Conservation (phyloP, 2,888 invertebrate genomes). For the Parochlus steinenii region DNA sequence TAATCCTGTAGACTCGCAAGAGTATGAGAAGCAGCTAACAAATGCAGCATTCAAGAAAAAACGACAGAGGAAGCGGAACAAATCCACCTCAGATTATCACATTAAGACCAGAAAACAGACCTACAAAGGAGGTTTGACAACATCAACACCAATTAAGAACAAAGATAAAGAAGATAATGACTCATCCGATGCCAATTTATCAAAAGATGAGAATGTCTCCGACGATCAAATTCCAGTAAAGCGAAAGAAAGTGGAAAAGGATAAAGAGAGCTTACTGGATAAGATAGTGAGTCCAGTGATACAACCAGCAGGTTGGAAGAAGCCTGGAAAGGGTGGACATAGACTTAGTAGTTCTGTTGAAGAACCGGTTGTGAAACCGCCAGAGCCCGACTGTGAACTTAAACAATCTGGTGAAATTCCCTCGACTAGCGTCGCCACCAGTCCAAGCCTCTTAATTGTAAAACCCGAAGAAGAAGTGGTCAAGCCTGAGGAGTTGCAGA, state of each 20-base stretch:
- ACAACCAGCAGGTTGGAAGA: slow-evolving; percentile 74
- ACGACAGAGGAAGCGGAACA: slow-evolving; percentile 31
- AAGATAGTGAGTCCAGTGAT: slow-evolving; percentile 87
- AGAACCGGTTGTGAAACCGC: slow-evolving; percentile 25
- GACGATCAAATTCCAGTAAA: too few species aligned
- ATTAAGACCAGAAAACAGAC: slow-evolving; percentile 23
- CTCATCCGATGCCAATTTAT: slow-evolving; percentile 22
- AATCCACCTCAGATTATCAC: slow-evolving; percentile 12
- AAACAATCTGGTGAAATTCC: slow-evolving; percentile 13
- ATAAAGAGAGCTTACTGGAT: slow-evolving; percentile 39
- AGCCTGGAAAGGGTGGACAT: slow-evolving; percentile 33
- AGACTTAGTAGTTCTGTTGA: slow-evolving; percentile 22
- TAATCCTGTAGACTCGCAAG: slow-evolving; percentile 61
- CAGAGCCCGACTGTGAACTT: not conserved
- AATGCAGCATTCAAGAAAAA: slow-evolving; percentile 45
- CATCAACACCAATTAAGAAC: slow-evolving; percentile 23
- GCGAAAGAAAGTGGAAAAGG: too few species aligned
- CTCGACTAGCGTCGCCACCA: slow-evolving; percentile 21
- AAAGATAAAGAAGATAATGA: slow-evolving; percentile 22
- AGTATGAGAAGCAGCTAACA: slow-evolving; percentile 64
- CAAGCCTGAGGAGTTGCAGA: slow-evolving; percentile 42
- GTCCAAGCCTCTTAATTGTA: slow-evolving; percentile 18
- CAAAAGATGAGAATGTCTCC: slow-evolving; percentile 20
- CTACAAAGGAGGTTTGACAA: slow-evolving; percentile 28
- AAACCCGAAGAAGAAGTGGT: slow-evolving; percentile 43